A percentile compares a stretch with the other conserved stretches of the same genome.
phyloP scores from a whole-genome alignment of 2,888 invertebrate species.

The Gastracanthus pulcherrimus region DNA sequence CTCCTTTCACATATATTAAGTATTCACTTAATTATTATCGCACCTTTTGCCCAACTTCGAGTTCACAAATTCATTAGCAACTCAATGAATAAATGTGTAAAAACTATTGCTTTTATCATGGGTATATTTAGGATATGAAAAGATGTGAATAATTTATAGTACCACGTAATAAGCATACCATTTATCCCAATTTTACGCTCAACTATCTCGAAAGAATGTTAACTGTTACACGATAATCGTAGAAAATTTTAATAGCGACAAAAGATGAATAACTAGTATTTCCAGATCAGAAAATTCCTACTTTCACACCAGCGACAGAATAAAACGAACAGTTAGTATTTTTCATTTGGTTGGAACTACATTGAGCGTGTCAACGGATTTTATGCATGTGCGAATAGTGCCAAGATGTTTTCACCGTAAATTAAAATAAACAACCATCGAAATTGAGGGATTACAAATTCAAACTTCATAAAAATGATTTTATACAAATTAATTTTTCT shows the following conservation, averaged over 20 bases:
- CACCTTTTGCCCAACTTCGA: too few relatives aligned
- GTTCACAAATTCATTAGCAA: background rate
- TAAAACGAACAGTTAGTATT: conserved; percentile 12
- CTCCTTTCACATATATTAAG: too few relatives aligned
- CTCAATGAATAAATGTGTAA: background rate
- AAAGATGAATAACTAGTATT: conserved; percentile 46
- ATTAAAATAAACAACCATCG: conserved; percentile 11
- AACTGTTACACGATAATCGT: conserved; percentile 31
- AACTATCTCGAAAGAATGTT: conserved; percentile 14
- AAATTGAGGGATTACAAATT: background rate
- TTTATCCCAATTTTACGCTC: conserved; percentile 43
- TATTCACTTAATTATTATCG: too few relatives aligned
- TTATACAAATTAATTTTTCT: background rate
- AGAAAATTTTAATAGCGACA: conserved; percentile 23
- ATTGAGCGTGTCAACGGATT: conserved; percentile 3
- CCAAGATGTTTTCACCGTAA: background rate
- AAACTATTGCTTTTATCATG: background rate
- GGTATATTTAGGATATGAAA: background rate
- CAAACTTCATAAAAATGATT: background rate
- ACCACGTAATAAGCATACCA: conserved; percentile 25
- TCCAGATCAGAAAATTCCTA: conserved; percentile 32
- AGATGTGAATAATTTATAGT: conserved; percentile 7
- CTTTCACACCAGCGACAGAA: conserved; percentile 33
- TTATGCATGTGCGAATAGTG: background rate
- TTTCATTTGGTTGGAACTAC: background rate